A percentile compares a stretch with the other conserved stretches of the same genome.
phyloP scores from a whole-genome alignment of 2,888 invertebrate genomes.

The Pollenia griseotomentosa region DNA sequence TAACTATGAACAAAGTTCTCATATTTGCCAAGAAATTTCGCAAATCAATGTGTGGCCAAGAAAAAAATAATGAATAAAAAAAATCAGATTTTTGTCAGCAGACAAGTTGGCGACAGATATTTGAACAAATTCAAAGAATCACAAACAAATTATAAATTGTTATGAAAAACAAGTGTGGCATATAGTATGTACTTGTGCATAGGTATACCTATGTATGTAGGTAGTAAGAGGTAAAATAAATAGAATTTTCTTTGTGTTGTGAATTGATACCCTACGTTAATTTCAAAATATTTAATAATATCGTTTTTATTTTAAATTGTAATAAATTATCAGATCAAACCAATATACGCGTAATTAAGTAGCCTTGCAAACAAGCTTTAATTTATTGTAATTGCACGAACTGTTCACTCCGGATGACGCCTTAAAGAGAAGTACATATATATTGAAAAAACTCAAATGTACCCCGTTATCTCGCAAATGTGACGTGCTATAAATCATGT shows the following conservation, averaged over 20 bases:
- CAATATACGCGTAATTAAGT: too few species aligned
- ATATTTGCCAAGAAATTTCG: slow-evolving; percentile 66
- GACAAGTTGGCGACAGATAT: slow-evolving; percentile 68
- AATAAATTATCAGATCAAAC: too few species aligned
- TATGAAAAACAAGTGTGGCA: slow-evolving; percentile 36
- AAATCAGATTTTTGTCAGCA: slow-evolving; percentile 56
- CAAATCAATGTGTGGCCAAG: slow-evolving; percentile 57
- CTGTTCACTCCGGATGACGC: too few species aligned
- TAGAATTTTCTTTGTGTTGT: not conserved
- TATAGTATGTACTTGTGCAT: not conserved
- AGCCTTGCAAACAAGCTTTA: too few species aligned
- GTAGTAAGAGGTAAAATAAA: not conserved
- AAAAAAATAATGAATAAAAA: slow-evolving; percentile 46
- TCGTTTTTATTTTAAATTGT: too few species aligned
- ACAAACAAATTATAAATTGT: slow-evolving; percentile 40
- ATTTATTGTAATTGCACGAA: too few species aligned
- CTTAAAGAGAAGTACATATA: too few species aligned
- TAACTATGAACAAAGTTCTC: slow-evolving; percentile 40
- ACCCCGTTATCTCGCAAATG: too few species aligned
- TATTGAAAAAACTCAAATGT: too few species aligned
- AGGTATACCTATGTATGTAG: not conserved
- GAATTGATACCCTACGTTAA: not conserved
- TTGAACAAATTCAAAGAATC: slow-evolving; percentile 46
- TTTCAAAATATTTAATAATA: too few species aligned
- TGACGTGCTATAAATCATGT: too few species aligned